Evolutionary conservation across 2,797 vertebrate species (phyloP).

Genomic region (Phalloptychus januarius): DNA sequence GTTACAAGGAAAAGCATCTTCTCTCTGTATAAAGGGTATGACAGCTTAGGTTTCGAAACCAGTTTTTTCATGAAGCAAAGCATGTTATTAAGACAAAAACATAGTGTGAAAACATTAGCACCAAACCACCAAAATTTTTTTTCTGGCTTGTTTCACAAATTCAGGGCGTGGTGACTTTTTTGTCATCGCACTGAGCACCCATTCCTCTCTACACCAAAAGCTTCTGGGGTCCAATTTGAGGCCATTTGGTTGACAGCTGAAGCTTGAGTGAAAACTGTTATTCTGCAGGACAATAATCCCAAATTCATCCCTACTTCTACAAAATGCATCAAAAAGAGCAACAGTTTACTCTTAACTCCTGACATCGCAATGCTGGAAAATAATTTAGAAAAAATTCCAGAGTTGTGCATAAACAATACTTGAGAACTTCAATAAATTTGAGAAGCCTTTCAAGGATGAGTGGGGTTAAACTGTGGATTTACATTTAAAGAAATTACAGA

Average conservation of each 20-base stretch:
- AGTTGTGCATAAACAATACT: neutral
- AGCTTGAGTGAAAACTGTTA: neutral
- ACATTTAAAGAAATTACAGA: neutral
- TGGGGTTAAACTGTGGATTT: neutral
- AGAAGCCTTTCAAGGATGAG: neutral
- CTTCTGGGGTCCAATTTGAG: neutral
- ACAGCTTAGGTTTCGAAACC: neutral
- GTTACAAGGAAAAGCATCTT: neutral
- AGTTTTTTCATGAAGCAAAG: neutral
- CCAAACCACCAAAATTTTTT: neutral
- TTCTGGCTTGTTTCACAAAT: neutral
- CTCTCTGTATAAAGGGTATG: neutral
- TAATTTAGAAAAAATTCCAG: neutral
- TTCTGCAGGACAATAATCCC: neutral
- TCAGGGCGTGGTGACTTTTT: neutral
- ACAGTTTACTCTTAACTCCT: neutral
- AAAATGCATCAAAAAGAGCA: neutral
- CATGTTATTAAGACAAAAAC: neutral
- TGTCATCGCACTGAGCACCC: neutral
- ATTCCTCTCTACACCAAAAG: neutral
- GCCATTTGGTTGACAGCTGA: neutral
- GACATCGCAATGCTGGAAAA: neutral
- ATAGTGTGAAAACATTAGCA: neutral
- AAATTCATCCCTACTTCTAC: neutral
- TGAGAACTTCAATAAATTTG: neutral